Base-by-base conservation (phyloP, 2,888 invertebrate species). In the Cybosia mesomella region DNA sequence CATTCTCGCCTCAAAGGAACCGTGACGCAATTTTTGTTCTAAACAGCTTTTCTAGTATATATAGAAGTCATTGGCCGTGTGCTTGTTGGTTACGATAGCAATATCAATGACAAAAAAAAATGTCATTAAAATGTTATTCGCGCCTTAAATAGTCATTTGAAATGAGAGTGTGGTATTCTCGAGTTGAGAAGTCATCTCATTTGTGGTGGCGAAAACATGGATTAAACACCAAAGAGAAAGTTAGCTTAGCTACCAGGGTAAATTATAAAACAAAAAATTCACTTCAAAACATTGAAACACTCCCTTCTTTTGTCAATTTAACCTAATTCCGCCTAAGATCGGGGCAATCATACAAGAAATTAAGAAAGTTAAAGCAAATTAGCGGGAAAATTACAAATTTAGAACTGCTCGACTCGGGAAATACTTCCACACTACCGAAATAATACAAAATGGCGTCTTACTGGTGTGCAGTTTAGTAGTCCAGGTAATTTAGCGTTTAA, bases 341-440 rank as follows among this genome's bases (percentile, higher is more conserved):
- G 49, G 49, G 49, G 18, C 49, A 49, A 49, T 49, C 49, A 49
- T 49, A 49, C 49, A 49, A 49, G 49, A 49, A 49, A 49, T 49
- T 49, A 49, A 49, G 49, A 49, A 49, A 49, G 49, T 49, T 49
- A 49, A 49, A 49, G n/a, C 49, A 49, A 49, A 49, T 49, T 49
- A 49, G 49, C 49, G 49, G 49, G 49, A 49, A 49, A 49, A 49
- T 49, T 49, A n/a, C 49, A 49, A 49, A 49, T 49, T 49, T 49
- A 49, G 49, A 49, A 49, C 49, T 18, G 18, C 49, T 49, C 18
- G n/a, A 49, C n/a, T 18, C 18, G 7, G n/a, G 9, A 49, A 49
- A n/a, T 49, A 49, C 49, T n/a, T 49, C n/a, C 13, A 13, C 13
- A n/a, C 8, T n/a, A n/a, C 49, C n/a, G n/a, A 49, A 49, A 49